These are phyloP conservation scores for Cyclina sinensis DNA, from an alignment of 1,140 invertebrate species.

Conservation along the genomic window DNA sequence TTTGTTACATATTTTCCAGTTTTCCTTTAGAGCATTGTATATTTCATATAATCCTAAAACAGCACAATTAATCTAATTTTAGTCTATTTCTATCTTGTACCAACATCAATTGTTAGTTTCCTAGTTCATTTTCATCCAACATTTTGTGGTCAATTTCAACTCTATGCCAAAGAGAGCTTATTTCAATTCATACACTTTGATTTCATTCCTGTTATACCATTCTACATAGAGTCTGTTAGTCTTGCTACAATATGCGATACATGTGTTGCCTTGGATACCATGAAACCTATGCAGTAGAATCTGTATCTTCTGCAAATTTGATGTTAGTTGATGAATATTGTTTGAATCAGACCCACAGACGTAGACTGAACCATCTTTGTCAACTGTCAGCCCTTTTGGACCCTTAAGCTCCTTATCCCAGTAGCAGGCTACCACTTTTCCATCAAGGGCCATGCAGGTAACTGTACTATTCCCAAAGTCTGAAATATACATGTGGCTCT, in stretches of 20 bases:
- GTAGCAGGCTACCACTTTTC: constrained; percentile 14
- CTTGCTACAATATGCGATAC: constrained; percentile 31
- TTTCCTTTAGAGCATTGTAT: no score
- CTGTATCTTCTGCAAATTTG: constrained; percentile 33
- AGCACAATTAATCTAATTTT: no score
- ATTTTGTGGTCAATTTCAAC: neutral
- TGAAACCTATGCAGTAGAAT: constrained; percentile 39
- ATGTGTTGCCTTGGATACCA: constrained; percentile 43
- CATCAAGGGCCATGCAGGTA: constrained; percentile 35
- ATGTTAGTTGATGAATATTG: constrained; percentile 46
- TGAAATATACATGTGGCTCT: constrained; percentile 38
- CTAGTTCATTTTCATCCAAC: neutral
- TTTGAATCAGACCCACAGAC: constrained; percentile 38
- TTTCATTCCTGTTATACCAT: constrained; percentile 49
- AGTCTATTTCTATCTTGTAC: no score
- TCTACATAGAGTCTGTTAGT: constrained; percentile 33
- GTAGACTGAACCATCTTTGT: constrained; percentile 34
- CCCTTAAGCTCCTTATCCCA: constrained; percentile 36
- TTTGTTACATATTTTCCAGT: no score
- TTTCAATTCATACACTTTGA: constrained; percentile 45
- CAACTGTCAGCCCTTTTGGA: constrained; percentile 29
- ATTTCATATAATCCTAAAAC: no score
- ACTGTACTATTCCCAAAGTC: constrained; percentile 38
- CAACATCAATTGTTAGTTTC: no score
- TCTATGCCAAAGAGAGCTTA: neutral